These are phyloP conservation scores for Riptortus pedestris DNA, from an alignment of 1,140 invertebrate genomes.

Conservation along the genomic window DNA sequence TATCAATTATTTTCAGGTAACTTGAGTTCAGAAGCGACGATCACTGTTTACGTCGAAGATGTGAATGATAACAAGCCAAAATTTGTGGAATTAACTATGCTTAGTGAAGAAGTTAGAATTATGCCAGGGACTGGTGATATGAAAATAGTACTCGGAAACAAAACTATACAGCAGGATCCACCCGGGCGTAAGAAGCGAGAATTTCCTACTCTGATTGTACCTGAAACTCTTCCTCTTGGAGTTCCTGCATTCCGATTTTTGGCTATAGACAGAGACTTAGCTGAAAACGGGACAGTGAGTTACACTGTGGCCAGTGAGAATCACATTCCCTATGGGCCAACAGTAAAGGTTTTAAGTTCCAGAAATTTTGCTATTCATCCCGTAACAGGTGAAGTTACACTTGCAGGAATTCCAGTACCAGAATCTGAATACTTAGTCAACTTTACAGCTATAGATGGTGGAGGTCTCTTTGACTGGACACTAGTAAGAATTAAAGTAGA, in stretches of 20 bases:
- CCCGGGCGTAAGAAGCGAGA: slow-evolving; percentile 7
- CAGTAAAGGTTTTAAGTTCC: slow-evolving; percentile 35
- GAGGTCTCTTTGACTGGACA: slow-evolving; percentile 55
- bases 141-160: slow-evolving; percentile 28
- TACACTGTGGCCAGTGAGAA: slow-evolving; percentile 61
- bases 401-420: slow-evolving; percentile 60
- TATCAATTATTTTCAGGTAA: slow-evolving; percentile 51
- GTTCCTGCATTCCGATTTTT: slow-evolving; percentile 64
- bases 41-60: slow-evolving; percentile 62
- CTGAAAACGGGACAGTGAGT: slow-evolving; percentile 58
- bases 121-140: slow-evolving; percentile 6
- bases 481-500: slow-evolving; percentile 55
- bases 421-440: slow-evolving; percentile 68
- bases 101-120: not conserved
- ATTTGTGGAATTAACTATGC: slow-evolving; percentile 46
- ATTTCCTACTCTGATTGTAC: slow-evolving; percentile 50
- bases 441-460: slow-evolving; percentile 63
- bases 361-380: slow-evolving; percentile 64
- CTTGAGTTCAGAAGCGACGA: slow-evolving; percentile 54
- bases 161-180: slow-evolving; percentile 23
- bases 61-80: slow-evolving; percentile 74
- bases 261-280: slow-evolving; percentile 72
- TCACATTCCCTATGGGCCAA: slow-evolving; percentile 43
- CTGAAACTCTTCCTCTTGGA: slow-evolving; percentile 64
- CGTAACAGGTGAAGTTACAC: slow-evolving; percentile 58